A percentile compares a stretch with the other conserved stretches of the same genome.
Evolutionary conservation across 2,113 vertebrate genomes (phyloP).

Genomic region (Dasypus novemcinctus): DNA sequence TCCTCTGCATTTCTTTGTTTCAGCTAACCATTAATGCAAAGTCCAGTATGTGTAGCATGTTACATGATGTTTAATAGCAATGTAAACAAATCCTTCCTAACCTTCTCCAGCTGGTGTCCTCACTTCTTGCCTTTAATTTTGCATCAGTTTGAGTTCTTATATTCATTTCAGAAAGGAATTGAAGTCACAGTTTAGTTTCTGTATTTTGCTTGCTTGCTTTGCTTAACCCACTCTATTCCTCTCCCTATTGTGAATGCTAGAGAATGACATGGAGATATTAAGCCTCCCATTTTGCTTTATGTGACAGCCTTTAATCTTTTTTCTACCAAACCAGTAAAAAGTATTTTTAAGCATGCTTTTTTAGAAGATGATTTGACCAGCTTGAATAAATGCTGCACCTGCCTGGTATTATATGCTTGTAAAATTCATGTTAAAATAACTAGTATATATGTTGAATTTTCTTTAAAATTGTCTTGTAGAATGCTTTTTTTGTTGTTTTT

Average conservation of each 20-base stretch:
- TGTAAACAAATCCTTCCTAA: constrained; percentile 78
- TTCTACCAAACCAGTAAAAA: constrained; percentile 62
- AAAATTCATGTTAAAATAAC: constrained; percentile 47
- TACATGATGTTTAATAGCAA: constrained; percentile 71
- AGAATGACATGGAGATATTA: constrained; percentile 73
- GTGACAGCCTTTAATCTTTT: constrained; percentile 44
- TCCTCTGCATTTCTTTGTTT: constrained; percentile 76
- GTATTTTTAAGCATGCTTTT: constrained; percentile 75
- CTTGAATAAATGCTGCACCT: constrained; percentile 77
- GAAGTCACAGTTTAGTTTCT: constrained; percentile 65
- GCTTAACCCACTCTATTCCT: constrained; percentile 46
- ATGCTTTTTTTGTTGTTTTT: constrained; percentile 36
- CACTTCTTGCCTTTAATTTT: constrained; percentile 72
- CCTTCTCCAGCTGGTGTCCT: constrained; percentile 75
- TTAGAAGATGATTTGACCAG: constrained; percentile 60
- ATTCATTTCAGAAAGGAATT: constrained; percentile 68
- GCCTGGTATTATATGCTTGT: constrained; percentile 55
- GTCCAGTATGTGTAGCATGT: constrained; percentile 83
- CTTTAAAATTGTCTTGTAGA: constrained; percentile 57
- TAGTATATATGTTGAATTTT: constrained; percentile 36
- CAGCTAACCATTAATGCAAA: constrained; percentile 78
- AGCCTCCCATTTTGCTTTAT: constrained; percentile 63
- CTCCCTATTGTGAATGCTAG: constrained; percentile 55
- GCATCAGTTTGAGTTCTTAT: constrained; percentile 70
- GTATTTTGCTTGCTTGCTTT: constrained; percentile 82